Evolutionary conservation across 2,888 invertebrate genomes (phyloP).

Genomic region (Mesodorylaimus sp.): DNA sequence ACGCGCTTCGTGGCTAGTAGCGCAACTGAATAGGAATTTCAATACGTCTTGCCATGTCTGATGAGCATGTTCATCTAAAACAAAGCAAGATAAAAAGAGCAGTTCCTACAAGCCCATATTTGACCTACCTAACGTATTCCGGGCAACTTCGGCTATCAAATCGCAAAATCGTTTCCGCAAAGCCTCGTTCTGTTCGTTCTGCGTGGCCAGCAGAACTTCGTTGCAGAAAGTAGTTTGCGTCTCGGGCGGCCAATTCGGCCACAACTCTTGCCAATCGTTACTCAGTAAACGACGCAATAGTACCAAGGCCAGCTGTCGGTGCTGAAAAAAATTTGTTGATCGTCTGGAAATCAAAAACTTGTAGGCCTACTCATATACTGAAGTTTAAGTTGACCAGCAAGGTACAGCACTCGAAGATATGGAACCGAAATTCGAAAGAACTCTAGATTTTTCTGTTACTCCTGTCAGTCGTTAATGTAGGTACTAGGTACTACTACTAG

Average conservation of each 20-base stretch:
- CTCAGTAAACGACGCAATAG: conserved; percentile 64
- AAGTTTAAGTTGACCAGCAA: not conserved
- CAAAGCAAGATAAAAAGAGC: conserved; percentile 3
- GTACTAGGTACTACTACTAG: too few species aligned
- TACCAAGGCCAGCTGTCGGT: conserved; percentile 80
- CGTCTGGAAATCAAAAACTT: not conserved
- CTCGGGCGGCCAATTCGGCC: conserved; percentile 45
- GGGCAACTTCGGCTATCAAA: conserved; percentile 80
- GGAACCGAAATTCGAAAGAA: not conserved
- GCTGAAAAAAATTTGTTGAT: conserved; percentile 28
- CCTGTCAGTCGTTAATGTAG: too few species aligned
- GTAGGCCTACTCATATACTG: not conserved
- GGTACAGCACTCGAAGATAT: too few species aligned
- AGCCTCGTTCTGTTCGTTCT: conserved; percentile 56
- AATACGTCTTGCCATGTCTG: conserved; percentile 93
- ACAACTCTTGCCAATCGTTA: conserved; percentile 74
- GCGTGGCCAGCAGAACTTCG: conserved; percentile 39
- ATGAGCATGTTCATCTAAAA: conserved; percentile 71
- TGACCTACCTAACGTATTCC: conserved; percentile 61
- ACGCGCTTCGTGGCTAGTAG: conserved; percentile 57
- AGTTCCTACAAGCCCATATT: too few species aligned
- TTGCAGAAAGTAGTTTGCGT: conserved; percentile 23
- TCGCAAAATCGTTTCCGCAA: conserved; percentile 76
- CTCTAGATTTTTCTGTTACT: not conserved
- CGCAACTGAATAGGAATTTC: conserved; percentile 76